Conservation (phyloP, 2,113 vertebrate genomes). For the Callipepla californica region DNA sequence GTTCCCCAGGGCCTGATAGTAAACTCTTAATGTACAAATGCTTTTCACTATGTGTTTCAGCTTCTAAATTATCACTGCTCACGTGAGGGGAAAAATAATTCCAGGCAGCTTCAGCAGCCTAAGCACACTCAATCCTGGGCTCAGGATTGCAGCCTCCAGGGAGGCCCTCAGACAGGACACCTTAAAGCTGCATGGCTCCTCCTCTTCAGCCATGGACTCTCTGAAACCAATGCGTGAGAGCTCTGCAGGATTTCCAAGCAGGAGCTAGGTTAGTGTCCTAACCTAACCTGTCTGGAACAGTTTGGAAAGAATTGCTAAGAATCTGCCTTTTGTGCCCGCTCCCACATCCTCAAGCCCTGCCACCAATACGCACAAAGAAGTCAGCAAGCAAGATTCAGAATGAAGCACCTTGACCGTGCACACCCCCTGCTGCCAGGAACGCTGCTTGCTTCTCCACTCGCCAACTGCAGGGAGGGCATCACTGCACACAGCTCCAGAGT, state of each 20-base stretch:
- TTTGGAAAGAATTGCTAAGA: neutral
- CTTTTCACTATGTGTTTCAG: neutral
- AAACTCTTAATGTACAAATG: neutral
- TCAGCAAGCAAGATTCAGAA: conserved; percentile 40
- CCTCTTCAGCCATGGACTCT: neutral
- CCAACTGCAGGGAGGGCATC: neutral
- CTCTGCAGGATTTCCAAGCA: neutral
- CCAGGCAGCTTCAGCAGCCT: neutral
- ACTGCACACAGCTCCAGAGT: neutral
- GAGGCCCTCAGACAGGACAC: fast-evolving
- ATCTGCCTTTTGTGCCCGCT: neutral
- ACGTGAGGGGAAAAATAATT: neutral
- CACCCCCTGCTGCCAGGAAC: neutral
- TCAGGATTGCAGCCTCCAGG: neutral
- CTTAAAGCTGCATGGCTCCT: neutral
- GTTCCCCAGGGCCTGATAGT: neutral
- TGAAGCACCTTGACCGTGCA: neutral
- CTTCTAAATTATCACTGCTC: conserved; percentile 3
- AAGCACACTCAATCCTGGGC: neutral
- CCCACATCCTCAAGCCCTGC: neutral
- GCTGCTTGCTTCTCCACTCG: neutral
- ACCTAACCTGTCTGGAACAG: neutral
- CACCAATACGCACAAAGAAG: conserved; percentile 39
- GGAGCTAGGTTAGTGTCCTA: neutral
- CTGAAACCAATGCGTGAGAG: neutral